Evolutionary conservation across 2,113 vertebrate species (phyloP).

Genomic region (Lepus americanus): DNA sequence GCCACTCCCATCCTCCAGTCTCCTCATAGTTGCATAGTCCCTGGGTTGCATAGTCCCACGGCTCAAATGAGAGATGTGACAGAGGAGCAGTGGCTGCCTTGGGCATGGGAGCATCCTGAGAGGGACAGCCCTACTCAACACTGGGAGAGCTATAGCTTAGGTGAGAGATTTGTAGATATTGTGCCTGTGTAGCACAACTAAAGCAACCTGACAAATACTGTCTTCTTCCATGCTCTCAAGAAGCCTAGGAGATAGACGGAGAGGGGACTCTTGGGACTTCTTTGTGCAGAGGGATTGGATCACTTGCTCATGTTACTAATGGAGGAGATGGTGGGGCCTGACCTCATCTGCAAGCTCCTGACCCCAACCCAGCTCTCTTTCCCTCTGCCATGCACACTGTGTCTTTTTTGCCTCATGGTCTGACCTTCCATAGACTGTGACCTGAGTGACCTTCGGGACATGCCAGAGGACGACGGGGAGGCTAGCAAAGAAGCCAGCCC

Average conservation of each 20-base stretch:
- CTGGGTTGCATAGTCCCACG: not conserved
- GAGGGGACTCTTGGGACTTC: not conserved
- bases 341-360: not conserved
- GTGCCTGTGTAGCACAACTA: not conserved
- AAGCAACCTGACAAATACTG: not conserved
- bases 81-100: not conserved
- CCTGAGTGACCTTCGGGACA: conserved; percentile 93
- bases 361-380: not conserved
- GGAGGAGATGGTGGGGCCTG: not conserved
- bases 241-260: not conserved
- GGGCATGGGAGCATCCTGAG: not conserved
- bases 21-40: not conserved
- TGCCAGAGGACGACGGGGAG: conserved; percentile 93
- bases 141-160: not conserved
- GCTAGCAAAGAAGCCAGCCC: conserved; percentile 79
- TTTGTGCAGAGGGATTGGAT: not conserved
- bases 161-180: not conserved
- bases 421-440: conserved; percentile 91
- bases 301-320: too few relatives aligned
- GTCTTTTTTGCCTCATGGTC: conserved; percentile 3
- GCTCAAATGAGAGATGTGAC: not conserved
- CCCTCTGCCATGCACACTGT: not conserved
- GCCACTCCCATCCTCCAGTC: fast-evolving
- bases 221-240: not conserved
- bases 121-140: not conserved